These are phyloP conservation scores for Megalops cyprinoides DNA, from an alignment of 2,797 vertebrate genomes.

Conservation along the genomic window DNA sequence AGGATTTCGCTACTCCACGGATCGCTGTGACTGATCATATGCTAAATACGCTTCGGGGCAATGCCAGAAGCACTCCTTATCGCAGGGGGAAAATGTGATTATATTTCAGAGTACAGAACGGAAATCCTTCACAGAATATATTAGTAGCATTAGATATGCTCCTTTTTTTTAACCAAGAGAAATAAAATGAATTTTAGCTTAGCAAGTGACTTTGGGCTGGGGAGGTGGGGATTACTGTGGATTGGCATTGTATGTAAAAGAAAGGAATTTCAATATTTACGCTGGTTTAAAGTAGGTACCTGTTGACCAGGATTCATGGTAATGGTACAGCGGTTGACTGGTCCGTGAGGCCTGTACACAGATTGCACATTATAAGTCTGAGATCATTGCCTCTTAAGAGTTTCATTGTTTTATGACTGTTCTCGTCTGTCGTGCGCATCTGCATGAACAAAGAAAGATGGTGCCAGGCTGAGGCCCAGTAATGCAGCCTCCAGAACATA, in stretches of 20 bases:
- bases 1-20: conserved; percentile 37
- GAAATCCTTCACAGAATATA: conserved; percentile 46
- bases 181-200: conserved; percentile 42
- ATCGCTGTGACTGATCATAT: conserved; percentile 44
- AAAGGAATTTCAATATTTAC: conserved; percentile 4
- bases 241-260: conserved; percentile 40
- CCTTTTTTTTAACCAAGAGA: conserved; percentile 43
- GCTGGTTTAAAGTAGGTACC: background rate
- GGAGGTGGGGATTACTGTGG: conserved; percentile 39
- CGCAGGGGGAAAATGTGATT: conserved; percentile 45
- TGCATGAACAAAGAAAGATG: background rate
- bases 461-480: background rate
- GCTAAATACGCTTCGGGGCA: conserved; percentile 43
- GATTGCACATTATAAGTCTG: background rate
- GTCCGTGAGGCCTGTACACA: background rate
- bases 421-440: background rate
- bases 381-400: background rate
- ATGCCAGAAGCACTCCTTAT: conserved; percentile 44
- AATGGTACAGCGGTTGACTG: background rate
- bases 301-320: background rate
- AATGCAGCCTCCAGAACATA: background rate
- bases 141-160: conserved; percentile 46
- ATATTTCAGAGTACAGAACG: conserved; percentile 38
- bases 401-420: background rate
- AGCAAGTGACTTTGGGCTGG: conserved; percentile 33